phyloP scores from a whole-genome alignment of 2,888 invertebrate species.

The Mactromeris polynyma region DNA sequence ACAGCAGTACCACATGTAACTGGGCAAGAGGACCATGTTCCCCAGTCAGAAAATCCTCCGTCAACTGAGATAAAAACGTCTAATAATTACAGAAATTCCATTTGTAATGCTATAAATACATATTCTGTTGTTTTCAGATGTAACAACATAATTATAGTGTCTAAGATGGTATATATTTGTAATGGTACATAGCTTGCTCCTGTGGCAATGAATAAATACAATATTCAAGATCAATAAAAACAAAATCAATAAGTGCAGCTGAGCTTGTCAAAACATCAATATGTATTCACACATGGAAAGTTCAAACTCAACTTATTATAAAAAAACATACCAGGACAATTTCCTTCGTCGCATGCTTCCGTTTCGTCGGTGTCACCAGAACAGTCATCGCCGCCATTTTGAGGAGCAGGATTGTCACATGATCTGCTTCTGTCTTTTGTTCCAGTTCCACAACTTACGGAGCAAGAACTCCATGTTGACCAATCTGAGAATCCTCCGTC shows the following conservation, averaged over 20 bases:
- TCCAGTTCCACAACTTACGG: conserved; percentile 4
- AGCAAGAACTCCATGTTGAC: conserved; percentile 12
- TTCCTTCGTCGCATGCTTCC: background rate
- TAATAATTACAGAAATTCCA: no score
- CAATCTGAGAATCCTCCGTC: conserved; percentile 17
- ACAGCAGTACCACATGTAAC: conserved; percentile 32
- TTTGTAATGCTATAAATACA: no score
- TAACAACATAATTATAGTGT: no score
- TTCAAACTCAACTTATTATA: no score
- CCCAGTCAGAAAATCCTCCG: conserved; percentile 46
- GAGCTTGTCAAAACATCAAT: no score
- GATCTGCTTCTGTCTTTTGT: background rate
- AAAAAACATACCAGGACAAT: background rate
- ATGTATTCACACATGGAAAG: no score
- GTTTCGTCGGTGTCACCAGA: background rate
- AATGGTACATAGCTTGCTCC: no score
- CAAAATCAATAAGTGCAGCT: no score
- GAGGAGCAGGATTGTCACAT: background rate
- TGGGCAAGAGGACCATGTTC: conserved; percentile 36
- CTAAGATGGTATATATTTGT: no score
- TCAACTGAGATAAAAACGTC: conserved; percentile 34
- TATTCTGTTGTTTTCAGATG: no score
- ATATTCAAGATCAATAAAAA: no score
- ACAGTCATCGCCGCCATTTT: background rate
- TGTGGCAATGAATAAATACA: no score